Evolutionary conservation across 23 tunicate genomes (phyloP).

Genomic region (Phallusia fumigata): DNA sequence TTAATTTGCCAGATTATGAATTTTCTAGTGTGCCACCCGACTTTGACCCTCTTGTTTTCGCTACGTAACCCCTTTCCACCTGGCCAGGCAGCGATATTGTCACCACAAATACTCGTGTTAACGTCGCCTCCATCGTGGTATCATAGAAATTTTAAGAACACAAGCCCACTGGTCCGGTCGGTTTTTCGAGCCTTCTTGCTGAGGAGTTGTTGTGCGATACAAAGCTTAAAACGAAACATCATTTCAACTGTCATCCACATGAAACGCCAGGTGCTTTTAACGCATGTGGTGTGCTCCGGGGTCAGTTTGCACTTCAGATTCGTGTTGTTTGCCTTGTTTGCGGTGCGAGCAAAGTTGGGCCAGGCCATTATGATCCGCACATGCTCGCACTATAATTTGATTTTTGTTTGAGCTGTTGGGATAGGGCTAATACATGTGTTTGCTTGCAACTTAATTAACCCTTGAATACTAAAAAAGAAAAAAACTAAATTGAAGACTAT

Average conservation of each 20-base stretch:
- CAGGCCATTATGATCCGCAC: too few relatives aligned
- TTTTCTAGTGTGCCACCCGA: background rate
- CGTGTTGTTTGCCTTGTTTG: too few relatives aligned
- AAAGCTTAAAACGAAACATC: background rate
- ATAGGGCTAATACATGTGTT: too few relatives aligned
- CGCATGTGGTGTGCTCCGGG: too few relatives aligned
- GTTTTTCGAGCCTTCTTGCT: background rate
- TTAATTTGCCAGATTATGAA: background rate
- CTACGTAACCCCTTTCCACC: constrained; percentile 3
- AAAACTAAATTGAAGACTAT: too few relatives aligned
- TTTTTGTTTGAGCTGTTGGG: too few relatives aligned
- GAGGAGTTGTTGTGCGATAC: background rate
- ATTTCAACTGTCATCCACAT: background rate
- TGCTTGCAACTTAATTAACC: too few relatives aligned
- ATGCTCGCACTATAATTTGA: too few relatives aligned
- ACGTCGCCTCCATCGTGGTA: background rate
- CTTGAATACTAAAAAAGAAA: too few relatives aligned
- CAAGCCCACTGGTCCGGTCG: background rate
- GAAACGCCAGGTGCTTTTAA: background rate
- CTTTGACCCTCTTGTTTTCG: background rate
- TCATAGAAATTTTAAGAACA: background rate
- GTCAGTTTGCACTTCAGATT: too few relatives aligned
- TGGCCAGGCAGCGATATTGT: background rate
- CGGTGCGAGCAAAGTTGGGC: too few relatives aligned
- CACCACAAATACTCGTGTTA: background rate